A percentile compares a stretch with the other conserved stretches of the same genome.
Conservation (phyloP, 2,888 invertebrate species). For the Periphyllus acericola region DNA sequence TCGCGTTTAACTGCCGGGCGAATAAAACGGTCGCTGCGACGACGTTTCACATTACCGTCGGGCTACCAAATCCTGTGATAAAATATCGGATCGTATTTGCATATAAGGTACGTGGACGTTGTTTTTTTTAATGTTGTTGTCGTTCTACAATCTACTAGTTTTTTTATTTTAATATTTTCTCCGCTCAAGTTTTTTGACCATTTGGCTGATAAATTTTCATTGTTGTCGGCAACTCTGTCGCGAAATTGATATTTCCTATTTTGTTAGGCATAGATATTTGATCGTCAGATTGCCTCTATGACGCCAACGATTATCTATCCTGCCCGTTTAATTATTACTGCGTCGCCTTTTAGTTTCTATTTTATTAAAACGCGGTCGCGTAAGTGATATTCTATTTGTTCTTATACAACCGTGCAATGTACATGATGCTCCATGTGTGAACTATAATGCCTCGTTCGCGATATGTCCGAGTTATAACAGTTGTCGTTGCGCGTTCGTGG, state of each 20-base stretch:
- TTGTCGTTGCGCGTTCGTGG: not conserved
- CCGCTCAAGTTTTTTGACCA: not conserved
- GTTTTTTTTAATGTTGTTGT: not conserved
- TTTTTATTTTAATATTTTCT: not conserved
- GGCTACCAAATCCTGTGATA: conserved; percentile 47
- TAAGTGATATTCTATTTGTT: too few species aligned
- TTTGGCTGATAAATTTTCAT: not conserved
- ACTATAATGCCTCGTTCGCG: too few species aligned
- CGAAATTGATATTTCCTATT: not conserved
- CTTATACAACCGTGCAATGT: too few species aligned
- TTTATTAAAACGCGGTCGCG: too few species aligned
- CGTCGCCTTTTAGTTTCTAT: not conserved
- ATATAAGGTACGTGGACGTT: conserved; percentile 32
- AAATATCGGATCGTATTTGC: conserved; percentile 30
- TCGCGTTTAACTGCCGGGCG: conserved; percentile 25
- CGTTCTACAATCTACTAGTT: not conserved
- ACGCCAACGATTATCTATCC: not conserved
- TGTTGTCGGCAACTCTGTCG: not conserved
- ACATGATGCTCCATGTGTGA: too few species aligned
- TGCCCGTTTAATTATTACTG: not conserved
- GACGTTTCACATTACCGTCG: not conserved
- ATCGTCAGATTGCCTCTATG: not conserved
- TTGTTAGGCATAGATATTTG: too few species aligned
- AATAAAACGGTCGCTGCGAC: not conserved
- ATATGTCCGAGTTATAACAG: not conserved